Percentiles rank a stretch among this genome's conserved stretches.
Conservation (phyloP, 92 coral and sea anemone species). For the Micromussa lordhowensis region DNA sequence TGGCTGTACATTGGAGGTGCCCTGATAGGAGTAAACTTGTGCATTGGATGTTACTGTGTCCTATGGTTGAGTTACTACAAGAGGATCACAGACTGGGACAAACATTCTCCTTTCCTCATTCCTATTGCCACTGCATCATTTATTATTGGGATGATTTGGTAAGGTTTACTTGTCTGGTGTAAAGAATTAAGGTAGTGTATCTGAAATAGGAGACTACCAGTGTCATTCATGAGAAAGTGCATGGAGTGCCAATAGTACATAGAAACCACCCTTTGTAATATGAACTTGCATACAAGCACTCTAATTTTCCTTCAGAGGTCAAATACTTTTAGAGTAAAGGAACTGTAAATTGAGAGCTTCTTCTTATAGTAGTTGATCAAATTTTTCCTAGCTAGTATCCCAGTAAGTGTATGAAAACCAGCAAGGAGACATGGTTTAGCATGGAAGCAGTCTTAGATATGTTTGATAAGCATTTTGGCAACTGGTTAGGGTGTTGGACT, state of each 20-base stretch:
- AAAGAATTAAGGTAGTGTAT: neutral
- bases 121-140: constrained; percentile 94
- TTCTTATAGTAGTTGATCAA: neutral
- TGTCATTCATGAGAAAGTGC: neutral
- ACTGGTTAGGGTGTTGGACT: neutral
- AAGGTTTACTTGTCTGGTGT: constrained; percentile 25
- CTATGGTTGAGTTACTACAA: constrained; percentile 88
- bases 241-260: neutral
- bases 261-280: no score
- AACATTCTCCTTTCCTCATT: constrained; percentile 78
- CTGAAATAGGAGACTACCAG: neutral
- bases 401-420: neutral
- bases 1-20: constrained; percentile 91
- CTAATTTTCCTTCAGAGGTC: no score
- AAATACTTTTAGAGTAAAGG: neutral
- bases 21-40: constrained; percentile 79
- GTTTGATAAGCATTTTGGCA: neutral
- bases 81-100: constrained; percentile 89
- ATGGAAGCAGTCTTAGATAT: no score
- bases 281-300: no score
- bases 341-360: neutral
- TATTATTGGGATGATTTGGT: constrained; percentile 94
- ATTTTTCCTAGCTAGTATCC: neutral
- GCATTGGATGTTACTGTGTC: constrained; percentile 84
- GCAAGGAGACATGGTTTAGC: no score